Evolutionary conservation across 2,797 vertebrate genomes (phyloP).

Genomic region (Chloroceryle inda): DNA sequence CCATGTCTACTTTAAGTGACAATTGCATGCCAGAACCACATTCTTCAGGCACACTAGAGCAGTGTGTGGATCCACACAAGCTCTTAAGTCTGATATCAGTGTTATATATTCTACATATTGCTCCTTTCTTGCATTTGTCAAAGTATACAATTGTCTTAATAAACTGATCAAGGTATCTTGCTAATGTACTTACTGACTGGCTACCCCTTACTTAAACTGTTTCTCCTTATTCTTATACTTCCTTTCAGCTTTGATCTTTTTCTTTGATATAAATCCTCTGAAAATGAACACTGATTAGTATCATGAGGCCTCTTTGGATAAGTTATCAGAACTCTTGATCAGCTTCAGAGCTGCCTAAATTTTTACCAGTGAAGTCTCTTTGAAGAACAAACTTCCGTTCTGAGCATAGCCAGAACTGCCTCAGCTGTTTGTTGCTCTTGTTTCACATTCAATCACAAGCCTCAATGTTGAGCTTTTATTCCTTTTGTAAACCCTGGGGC

Average conservation of each 20-base stretch:
- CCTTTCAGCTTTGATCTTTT: not conserved
- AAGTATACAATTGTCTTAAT: not conserved
- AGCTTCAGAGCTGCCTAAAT: not conserved
- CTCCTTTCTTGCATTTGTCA: not conserved
- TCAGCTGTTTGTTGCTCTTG: not conserved
- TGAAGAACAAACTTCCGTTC: not conserved
- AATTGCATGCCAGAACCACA: not conserved
- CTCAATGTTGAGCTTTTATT: not conserved
- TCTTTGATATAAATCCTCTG: not conserved
- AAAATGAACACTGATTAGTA: not conserved
- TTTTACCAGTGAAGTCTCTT: not conserved
- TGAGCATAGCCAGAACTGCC: not conserved
- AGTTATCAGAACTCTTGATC: not conserved
- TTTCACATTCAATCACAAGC: not conserved
- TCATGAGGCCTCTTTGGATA: not conserved
- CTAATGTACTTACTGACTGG: not conserved
- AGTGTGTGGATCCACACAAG: not conserved
- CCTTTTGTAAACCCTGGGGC: not conserved
- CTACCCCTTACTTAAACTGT: not conserved
- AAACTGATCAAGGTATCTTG: not conserved
- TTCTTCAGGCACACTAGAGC: not conserved
- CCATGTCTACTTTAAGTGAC: accelerated
- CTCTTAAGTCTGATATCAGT: not conserved
- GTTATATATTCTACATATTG: not conserved
- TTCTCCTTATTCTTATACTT: not conserved